Conservation (phyloP, 2,797 vertebrate genomes). For the Lepilemur septentrionalis region DNA sequence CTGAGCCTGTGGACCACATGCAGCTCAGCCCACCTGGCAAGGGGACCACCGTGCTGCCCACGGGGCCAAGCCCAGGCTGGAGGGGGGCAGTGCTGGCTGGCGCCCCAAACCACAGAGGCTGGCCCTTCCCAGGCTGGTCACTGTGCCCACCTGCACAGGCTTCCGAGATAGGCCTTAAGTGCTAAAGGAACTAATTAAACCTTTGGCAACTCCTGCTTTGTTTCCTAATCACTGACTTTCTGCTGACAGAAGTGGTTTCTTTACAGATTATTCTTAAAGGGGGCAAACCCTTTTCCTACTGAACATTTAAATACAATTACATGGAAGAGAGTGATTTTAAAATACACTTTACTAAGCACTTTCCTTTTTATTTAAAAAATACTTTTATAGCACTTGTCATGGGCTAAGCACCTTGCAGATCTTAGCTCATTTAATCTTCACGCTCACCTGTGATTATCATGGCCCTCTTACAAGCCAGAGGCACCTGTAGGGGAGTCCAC, state of each 20-base stretch:
- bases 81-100: not conserved
- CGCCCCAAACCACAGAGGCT: not conserved
- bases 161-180: not conserved
- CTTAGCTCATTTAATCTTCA: not conserved
- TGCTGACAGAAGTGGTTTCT: slow-evolving; percentile 62
- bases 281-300: slow-evolving; percentile 31
- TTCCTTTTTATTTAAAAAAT: slow-evolving; percentile 59
- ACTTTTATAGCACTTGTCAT: not conserved
- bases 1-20: not conserved
- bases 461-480: not conserved
- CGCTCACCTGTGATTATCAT: not conserved
- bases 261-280: slow-evolving; percentile 49
- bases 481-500: not conserved
- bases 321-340: slow-evolving; percentile 41
- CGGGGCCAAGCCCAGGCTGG: not conserved
- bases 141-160: not conserved
- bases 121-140: not conserved
- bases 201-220: not conserved
- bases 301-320: slow-evolving; percentile 59
- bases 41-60: not conserved
- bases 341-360: slow-evolving; percentile 62
- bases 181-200: slow-evolving; percentile 53
- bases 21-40: too few species aligned
- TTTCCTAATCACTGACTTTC: slow-evolving; percentile 37
- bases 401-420: not conserved